phyloP scores from a whole-genome alignment of 2,113 vertebrate genomes.

The Dinomys branickii region DNA sequence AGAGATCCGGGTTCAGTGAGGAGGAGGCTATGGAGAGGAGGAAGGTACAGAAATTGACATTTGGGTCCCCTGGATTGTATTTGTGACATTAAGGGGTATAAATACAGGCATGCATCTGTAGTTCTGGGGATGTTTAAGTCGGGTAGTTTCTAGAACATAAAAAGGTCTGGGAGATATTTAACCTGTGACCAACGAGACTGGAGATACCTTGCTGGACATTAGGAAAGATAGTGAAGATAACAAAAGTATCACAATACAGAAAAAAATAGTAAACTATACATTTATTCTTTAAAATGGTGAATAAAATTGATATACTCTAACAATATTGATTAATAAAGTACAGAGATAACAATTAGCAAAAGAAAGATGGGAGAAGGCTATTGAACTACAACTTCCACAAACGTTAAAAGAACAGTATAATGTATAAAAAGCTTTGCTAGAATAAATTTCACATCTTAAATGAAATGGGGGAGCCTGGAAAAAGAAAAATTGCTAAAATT shows the following conservation, averaged over 20 bases:
- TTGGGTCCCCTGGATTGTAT: rapidly evolving
- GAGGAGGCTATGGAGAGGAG: not conserved
- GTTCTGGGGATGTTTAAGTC: not conserved
- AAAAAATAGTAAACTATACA: not conserved
- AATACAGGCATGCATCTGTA: not conserved
- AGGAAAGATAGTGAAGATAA: not conserved
- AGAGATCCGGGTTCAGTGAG: not conserved
- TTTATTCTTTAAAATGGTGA: not conserved
- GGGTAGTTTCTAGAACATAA: not conserved
- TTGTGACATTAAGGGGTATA: not conserved
- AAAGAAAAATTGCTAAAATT: not conserved
- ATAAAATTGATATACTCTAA: not conserved
- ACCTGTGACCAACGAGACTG: not conserved
- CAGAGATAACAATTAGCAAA: not conserved
- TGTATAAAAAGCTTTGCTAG: not conserved
- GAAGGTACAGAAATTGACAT: not conserved
- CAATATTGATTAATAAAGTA: not conserved
- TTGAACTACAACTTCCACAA: not conserved
- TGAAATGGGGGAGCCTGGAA: not conserved
- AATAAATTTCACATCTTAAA: not conserved
- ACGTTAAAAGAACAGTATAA: not conserved
- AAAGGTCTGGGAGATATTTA: not conserved
- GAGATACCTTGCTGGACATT: not conserved
- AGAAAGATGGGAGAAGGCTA: not conserved
- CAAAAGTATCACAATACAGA: not conserved